Conservation (phyloP, 1,140 invertebrate genomes). For the Vanessa tameamea region DNA sequence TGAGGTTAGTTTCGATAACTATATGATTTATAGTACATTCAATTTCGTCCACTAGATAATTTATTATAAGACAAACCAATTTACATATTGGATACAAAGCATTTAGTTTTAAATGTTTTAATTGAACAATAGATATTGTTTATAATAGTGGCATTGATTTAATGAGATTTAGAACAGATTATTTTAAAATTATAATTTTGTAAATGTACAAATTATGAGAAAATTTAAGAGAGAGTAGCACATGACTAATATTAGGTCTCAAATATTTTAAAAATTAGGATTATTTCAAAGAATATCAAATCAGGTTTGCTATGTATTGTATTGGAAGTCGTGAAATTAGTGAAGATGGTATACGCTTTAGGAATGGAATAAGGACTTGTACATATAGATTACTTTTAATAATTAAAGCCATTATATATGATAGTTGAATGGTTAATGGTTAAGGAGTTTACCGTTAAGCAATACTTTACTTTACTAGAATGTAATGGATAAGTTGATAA, state of each 20-base stretch:
- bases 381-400: conserved; percentile 35
- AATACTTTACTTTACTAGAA: not conserved
- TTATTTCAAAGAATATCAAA: conserved; percentile 2
- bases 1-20: not conserved
- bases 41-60: conserved; percentile 29
- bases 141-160: conserved; percentile 2
- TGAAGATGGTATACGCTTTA: conserved; percentile 33
- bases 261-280: conserved; percentile 10
- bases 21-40: conserved; percentile 17
- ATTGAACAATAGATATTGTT: conserved; percentile 7
- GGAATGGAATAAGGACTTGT: conserved; percentile 28
- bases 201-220: not conserved
- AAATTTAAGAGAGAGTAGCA: conserved; percentile 5
- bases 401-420: not conserved
- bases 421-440: not conserved
- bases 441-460: not conserved
- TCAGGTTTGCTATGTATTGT: not conserved
- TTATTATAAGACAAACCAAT: conserved; percentile 16
- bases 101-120: conserved; percentile 9
- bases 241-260: not conserved
- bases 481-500: not conserved
- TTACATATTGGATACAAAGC: conserved; percentile 5
- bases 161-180: not conserved
- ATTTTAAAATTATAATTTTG: conserved; percentile 4
- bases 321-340: not conserved